These are phyloP conservation scores for Otolemur crassicaudatus DNA, from an alignment of 2,797 vertebrate species.

Conservation along the genomic window DNA sequence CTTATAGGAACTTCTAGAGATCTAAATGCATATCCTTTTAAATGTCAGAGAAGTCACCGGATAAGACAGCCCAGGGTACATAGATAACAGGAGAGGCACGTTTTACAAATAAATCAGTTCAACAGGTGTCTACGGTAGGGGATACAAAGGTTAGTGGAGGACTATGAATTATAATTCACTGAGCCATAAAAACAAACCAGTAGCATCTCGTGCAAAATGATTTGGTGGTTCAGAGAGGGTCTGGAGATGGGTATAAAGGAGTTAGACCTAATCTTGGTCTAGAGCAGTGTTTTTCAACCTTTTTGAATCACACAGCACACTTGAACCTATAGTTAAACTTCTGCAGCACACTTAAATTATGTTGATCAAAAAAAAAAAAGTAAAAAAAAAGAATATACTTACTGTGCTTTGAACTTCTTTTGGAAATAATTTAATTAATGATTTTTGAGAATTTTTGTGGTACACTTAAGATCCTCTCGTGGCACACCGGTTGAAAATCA, in stretches of 20 bases:
- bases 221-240: not conserved
- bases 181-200: not conserved
- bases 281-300: not conserved
- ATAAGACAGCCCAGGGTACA: not conserved
- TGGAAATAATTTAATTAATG: too few species aligned
- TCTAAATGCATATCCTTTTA: not conserved
- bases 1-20: not conserved
- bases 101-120: not conserved
- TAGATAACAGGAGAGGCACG: not conserved
- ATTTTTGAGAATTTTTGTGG: too few species aligned
- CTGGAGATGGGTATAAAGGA: not conserved
- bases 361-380: too few species aligned
- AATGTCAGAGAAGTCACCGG: not conserved
- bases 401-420: too few species aligned
- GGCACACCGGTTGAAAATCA: too few species aligned
- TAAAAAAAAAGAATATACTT: too few species aligned
- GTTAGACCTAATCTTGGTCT: not conserved
- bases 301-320: too few species aligned
- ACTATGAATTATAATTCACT: not conserved
- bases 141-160: not conserved
- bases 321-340: too few species aligned
- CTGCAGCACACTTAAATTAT: too few species aligned
- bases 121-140: not conserved
- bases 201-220: not conserved
- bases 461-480: too few species aligned